These are phyloP conservation scores for Tapera naevia DNA, from an alignment of 2,797 vertebrate genomes.

Conservation along the genomic window DNA sequence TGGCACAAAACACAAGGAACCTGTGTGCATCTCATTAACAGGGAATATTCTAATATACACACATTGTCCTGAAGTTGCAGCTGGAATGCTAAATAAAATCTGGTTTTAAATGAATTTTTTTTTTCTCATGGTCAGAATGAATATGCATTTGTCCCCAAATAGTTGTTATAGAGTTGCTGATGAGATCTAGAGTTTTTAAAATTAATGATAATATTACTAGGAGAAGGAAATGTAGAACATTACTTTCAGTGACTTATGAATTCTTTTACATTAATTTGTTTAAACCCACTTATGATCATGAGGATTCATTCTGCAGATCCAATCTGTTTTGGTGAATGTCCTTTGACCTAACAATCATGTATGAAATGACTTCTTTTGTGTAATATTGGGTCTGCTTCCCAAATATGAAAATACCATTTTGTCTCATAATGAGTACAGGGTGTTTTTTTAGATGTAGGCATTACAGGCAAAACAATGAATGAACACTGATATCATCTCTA, in stretches of 20 bases:
- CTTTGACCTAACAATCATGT: not conserved
- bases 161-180: not conserved
- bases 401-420: not conserved
- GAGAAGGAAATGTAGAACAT: not conserved
- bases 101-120: not conserved
- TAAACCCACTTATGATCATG: not conserved
- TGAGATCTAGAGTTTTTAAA: not conserved
- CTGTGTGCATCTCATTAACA: not conserved
- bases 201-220: not conserved
- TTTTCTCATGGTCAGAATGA: not conserved
- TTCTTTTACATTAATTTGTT: not conserved
- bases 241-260: not conserved
- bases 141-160: not conserved
- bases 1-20: not conserved
- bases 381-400: not conserved
- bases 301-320: not conserved
- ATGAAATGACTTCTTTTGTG: not conserved
- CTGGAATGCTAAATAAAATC: not conserved
- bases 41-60: not conserved
- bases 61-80: not conserved
- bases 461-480: not conserved
- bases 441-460: not conserved
- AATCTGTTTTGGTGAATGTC: not conserved
- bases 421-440: not conserved
- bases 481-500: slow-evolving; percentile 61